Conservation (phyloP, 2,797 vertebrate species). For the Myotis myotis region DNA sequence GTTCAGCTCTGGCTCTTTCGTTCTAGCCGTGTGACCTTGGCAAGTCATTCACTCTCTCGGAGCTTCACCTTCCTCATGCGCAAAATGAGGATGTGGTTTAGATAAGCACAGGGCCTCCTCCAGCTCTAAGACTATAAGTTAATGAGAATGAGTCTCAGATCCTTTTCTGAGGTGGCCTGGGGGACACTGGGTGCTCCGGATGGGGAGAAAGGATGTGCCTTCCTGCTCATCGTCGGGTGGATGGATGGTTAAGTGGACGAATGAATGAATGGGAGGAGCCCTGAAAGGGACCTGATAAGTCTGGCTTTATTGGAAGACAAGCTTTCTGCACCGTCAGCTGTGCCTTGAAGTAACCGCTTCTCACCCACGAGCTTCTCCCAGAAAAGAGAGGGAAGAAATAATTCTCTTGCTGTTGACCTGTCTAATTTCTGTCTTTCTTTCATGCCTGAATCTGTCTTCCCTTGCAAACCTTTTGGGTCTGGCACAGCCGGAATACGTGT, state of each 20-base stretch:
- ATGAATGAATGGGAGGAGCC: neutral
- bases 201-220: neutral
- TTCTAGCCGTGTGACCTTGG: slow-evolving; percentile 33
- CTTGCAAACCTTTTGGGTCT: neutral
- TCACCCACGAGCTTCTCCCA: neutral
- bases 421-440: neutral
- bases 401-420: neutral
- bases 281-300: neutral
- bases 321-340: neutral
- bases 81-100: slow-evolving; percentile 63
- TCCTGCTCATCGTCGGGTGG: neutral
- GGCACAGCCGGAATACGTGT: neutral
- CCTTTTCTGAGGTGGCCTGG: slow-evolving; percentile 23
- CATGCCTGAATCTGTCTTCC: neutral
- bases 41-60: slow-evolving; percentile 10
- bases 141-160: slow-evolving; percentile 4
- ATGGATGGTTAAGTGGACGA: neutral
- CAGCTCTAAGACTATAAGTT: neutral
- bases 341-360: neutral
- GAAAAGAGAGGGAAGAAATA: slow-evolving; percentile 1
- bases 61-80: slow-evolving; percentile 22
- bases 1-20: neutral
- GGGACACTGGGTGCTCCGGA: neutral
- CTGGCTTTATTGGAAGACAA: neutral
- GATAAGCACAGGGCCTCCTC: slow-evolving; percentile 5